These are phyloP conservation scores for Pangasianodon hypophthalmus DNA, from an alignment of 2,113 vertebrate species.

Conservation along the genomic window DNA sequence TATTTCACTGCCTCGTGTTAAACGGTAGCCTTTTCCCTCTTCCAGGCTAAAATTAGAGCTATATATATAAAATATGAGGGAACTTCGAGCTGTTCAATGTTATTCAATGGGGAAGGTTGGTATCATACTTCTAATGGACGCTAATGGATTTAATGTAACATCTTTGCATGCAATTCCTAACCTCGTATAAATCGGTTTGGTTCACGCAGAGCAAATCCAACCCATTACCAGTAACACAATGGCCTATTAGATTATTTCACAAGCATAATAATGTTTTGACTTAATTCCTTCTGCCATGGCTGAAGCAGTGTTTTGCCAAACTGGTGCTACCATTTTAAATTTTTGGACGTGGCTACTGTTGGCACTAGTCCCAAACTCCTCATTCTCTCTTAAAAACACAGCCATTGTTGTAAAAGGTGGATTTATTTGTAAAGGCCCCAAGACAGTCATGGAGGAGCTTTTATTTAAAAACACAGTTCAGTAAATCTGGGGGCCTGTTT, in stretches of 20 bases:
- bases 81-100: background rate
- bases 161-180: background rate
- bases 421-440: slow-evolving; percentile 37
- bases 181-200: background rate
- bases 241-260: background rate
- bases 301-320: background rate
- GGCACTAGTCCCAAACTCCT: slow-evolving; percentile 6
- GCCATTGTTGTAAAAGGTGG: slow-evolving; percentile 30
- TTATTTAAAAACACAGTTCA: slow-evolving; percentile 45
- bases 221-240: background rate
- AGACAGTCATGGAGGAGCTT: slow-evolving; percentile 25
- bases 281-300: background rate
- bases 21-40: background rate
- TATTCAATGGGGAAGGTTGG: background rate
- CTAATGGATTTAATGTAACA: background rate
- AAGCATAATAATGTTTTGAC: background rate
- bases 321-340: background rate
- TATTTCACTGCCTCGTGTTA: background rate
- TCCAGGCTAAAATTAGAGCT: background rate
- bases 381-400: slow-evolving; percentile 5
- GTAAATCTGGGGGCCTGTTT: slow-evolving; percentile 33
- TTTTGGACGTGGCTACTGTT: background rate
- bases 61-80: background rate
- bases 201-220: background rate
- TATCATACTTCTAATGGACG: background rate